Base-by-base conservation (phyloP, 2,797 vertebrate species). In the Botia kubotai region DNA sequence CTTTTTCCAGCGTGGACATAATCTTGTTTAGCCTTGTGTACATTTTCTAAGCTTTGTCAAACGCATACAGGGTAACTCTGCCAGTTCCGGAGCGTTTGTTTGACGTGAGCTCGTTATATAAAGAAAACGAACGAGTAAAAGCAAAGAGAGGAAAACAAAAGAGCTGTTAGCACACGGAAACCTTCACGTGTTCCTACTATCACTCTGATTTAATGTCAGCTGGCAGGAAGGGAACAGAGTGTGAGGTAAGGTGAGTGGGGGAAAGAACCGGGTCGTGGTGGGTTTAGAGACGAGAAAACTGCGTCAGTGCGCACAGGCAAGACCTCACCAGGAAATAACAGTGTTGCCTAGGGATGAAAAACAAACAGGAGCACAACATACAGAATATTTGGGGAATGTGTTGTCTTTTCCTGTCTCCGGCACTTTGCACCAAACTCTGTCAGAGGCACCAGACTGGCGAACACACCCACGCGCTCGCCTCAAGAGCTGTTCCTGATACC, bases 271-370 rank as follows among this genome's bases (percentile, higher is more conserved):
- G 63, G 33, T 58, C 58, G 21, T 55, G 11, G 46, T 53, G 43
- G 53, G n/a, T 16, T 57, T 13, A 6, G 1, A 29, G 3, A 13
- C 58, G 58, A 52, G 72, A 82, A 68, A 74, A 76, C 81, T 84
- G 76, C 83, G 83, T 88, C 84, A 86, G 69, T 75, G 74, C 72
- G 82, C 82, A 83, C 87, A 82, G 80, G 52, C 84, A 80, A 80
- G 79, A 78, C 82, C 76, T 85, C 79, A 86, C 83, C 83, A 89
- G 88, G 88, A 89, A 88, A 88, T 83, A 88, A 87, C 87, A 85
- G 83, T 81, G 88, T 88, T 89, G 87, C 89, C 86, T 87, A 88
- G 89, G 86, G 83, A 87, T 87, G 76, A 57, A 87, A 89, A 88
- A 87, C 86, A 89, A 88, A 87, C 82, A 86, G 77, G 75, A 79